Conservation (phyloP, 1,140 invertebrate genomes). For the Pogonomyrmex barbatus region DNA sequence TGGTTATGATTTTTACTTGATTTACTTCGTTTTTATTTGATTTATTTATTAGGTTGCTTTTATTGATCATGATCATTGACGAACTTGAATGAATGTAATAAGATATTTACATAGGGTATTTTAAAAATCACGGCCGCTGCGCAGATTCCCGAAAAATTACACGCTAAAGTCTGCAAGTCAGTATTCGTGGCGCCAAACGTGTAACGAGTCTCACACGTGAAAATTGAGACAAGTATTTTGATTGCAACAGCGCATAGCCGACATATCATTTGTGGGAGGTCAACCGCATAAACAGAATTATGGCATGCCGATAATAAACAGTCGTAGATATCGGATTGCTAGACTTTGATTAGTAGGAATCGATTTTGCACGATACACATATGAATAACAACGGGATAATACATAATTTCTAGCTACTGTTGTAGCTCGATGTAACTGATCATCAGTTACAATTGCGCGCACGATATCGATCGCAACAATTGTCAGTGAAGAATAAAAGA, state of each 20-base stretch:
- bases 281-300: slow-evolving; percentile 35
- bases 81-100: not conserved
- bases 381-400: not conserved
- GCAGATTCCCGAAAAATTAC: not conserved
- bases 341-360: not conserved
- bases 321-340: not conserved
- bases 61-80: not conserved
- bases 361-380: slow-evolving; percentile 15
- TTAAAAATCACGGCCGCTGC: not conserved
- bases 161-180: not conserved
- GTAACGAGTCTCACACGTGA: not conserved
- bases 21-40: not conserved
- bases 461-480: not conserved
- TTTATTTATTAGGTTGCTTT: not conserved
- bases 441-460: not conserved
- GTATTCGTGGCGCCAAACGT: slow-evolving; percentile 12
- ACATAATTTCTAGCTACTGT: slow-evolving; percentile 2
- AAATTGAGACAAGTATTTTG: slow-evolving; percentile 20
- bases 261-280: slow-evolving; percentile 25
- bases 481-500: not conserved
- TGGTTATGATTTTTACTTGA: not conserved
- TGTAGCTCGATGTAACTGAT: not conserved
- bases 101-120: not conserved
- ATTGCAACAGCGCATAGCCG: slow-evolving; percentile 2
- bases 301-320: slow-evolving; percentile 10